Base-by-base conservation (phyloP, 2,113 vertebrate species). In the Glareola pratincola region DNA sequence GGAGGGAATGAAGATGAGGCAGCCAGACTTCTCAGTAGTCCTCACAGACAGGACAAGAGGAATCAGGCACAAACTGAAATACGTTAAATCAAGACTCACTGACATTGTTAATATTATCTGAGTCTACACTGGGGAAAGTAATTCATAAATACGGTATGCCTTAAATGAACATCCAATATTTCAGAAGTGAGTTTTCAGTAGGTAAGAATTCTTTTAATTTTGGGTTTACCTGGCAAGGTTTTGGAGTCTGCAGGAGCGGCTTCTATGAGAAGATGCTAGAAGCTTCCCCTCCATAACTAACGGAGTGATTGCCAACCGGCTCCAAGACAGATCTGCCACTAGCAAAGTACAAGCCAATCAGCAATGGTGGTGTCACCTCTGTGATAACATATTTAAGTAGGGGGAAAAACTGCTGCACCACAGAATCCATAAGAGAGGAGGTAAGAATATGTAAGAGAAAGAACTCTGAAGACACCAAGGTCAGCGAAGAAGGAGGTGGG, bases 351-450 rank as follows among this genome's bases (percentile, higher is more conserved):
- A 5, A 45, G 64, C 21, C 30, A 32, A 67, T 23, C 34, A 37
- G 6, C 1, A 1, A 37, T 1, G 4, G 34, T 17, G 43, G 34
- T 6, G 22, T 11, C 0, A 1, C 20, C 19, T 36, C 43, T 76
- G 19, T 22, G 17, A 21, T 29, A 59, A 75, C 14, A 12, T 57
- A 22, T 8, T 72, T 75, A 75, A 16, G 18, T 26, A 45, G 30
- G 14, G 7, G 14, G 16, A 34, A 68, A 68, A 68, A 18, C 7
- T n/a, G 22, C 32, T 68, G 32, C 10, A 2, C 22, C 16, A 68
- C 32, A 68, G 32, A 14, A 45, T 9, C 41, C 6, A 10, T 30
- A n/a, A 47, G 43, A 48, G 32, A 26, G 8, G 43, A 32, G 9
- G 14, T n/a, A 22, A 23, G 32, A 68, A 68, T 24, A 48, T 26